A percentile compares a stretch with the other conserved stretches of the same genome.
These are phyloP conservation scores for Darevskia nairensis DNA, from an alignment of 2,797 vertebrate genomes.

Conservation along the genomic window DNA sequence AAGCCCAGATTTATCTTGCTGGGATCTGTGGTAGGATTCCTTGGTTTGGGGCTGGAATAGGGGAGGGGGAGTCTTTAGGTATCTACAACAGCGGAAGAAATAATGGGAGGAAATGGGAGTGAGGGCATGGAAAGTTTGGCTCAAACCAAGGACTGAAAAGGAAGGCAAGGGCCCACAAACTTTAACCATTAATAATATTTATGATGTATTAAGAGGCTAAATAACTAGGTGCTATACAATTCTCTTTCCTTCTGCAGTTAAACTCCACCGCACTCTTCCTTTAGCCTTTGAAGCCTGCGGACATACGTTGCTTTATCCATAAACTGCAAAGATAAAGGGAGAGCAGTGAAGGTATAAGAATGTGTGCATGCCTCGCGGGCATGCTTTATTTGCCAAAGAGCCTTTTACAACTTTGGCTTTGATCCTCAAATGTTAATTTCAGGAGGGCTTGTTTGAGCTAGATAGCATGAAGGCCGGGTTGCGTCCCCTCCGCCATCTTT, in stretches of 20 bases:
- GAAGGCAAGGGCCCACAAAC: neutral
- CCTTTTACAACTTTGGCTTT: constrained; percentile 23
- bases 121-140: accelerated
- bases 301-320: constrained; percentile 13
- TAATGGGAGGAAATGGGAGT: constrained; percentile 12
- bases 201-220: constrained; percentile 4
- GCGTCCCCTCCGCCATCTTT: neutral
- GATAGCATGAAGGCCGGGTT: neutral
- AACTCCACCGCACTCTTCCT: neutral
- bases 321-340: constrained; percentile 32
- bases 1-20: constrained; percentile 51
- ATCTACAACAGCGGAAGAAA: constrained; percentile 57
- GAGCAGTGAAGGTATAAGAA: constrained; percentile 39
- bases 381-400: constrained; percentile 9
- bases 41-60: neutral
- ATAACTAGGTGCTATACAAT: constrained; percentile 11
- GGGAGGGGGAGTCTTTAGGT: neutral
- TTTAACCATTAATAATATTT: constrained; percentile 17
- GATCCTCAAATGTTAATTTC: constrained; percentile 22
- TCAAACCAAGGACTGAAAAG: constrained; percentile 4
- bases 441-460: constrained; percentile 25
- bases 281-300: constrained; percentile 1
- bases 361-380: constrained; percentile 17
- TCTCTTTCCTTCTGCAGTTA: constrained; percentile 29
- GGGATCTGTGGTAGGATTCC: constrained; percentile 33